phyloP scores from a whole-genome alignment of 1,140 invertebrate species.

The Cataglyphis hispanica region DNA sequence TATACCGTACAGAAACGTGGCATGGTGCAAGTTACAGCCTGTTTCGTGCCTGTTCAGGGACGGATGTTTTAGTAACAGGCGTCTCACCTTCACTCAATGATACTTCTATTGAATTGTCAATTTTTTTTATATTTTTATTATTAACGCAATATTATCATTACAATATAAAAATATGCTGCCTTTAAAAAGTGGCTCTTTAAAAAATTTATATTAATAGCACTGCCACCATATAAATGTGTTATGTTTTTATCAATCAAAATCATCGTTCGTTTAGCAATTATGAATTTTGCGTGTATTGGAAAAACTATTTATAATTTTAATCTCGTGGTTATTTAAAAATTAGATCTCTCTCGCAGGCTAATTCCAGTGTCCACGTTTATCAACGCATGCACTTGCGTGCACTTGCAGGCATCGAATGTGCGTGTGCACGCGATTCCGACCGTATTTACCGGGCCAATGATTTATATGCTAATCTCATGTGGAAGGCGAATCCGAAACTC shows the following conservation, averaged over 20 bases:
- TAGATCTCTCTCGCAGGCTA: neutral
- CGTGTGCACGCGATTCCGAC: slow-evolving; percentile 48
- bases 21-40: slow-evolving; percentile 44
- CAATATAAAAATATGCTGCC: neutral
- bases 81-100: neutral
- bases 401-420: neutral
- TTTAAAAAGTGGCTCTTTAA: too few species aligned
- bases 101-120: neutral
- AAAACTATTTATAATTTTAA: neutral
- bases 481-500: slow-evolving; percentile 50
- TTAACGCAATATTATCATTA: neutral
- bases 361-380: neutral
- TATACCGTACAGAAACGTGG: slow-evolving; percentile 51
- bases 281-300: neutral
- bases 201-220: too few species aligned
- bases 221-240: too few species aligned
- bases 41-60: slow-evolving; percentile 26
- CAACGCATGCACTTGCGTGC: neutral
- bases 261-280: neutral
- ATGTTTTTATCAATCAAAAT: neutral
- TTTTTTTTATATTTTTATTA: neutral
- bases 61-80: neutral
- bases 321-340: neutral
- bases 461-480: slow-evolving; percentile 73
- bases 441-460: slow-evolving; percentile 70